These are phyloP conservation scores for Periophthalmus modestus DNA, from an alignment of 2,113 vertebrate species.

Conservation along the genomic window DNA sequence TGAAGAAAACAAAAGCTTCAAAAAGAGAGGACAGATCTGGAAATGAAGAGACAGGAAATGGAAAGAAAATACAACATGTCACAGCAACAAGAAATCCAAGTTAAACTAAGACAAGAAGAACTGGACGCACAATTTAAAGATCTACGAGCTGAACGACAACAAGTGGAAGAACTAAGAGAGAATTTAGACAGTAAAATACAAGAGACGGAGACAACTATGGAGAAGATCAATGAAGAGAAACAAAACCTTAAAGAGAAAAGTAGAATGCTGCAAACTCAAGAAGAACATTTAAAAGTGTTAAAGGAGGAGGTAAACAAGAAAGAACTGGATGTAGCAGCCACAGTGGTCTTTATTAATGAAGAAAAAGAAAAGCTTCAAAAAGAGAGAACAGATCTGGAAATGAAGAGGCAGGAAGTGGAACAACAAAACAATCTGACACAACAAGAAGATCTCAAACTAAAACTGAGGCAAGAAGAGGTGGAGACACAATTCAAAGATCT, in stretches of 20 bases:
- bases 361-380: not conserved
- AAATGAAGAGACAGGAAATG: not conserved
- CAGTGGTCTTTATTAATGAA: not conserved
- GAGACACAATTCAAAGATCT: not conserved
- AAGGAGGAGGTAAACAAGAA: slow-evolving; percentile 13
- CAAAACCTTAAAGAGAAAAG: not conserved
- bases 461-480: not conserved
- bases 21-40: not conserved
- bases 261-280: not conserved
- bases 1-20: slow-evolving; percentile 8
- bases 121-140: not conserved
- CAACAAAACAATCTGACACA: not conserved
- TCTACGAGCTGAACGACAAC: not conserved
- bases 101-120: not conserved
- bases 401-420: not conserved
- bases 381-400: not conserved
- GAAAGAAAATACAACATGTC: not conserved
- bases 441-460: not conserved
- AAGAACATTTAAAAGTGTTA: not conserved
- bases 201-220: not conserved
- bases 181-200: not conserved
- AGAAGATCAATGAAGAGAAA: not conserved
- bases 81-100: not conserved
- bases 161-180: not conserved
- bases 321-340: not conserved